Percentiles rank a stretch among this genome's conserved stretches.
These are phyloP conservation scores for Cydia strobilella DNA, from an alignment of 1,140 invertebrate species.

Conservation along the genomic window DNA sequence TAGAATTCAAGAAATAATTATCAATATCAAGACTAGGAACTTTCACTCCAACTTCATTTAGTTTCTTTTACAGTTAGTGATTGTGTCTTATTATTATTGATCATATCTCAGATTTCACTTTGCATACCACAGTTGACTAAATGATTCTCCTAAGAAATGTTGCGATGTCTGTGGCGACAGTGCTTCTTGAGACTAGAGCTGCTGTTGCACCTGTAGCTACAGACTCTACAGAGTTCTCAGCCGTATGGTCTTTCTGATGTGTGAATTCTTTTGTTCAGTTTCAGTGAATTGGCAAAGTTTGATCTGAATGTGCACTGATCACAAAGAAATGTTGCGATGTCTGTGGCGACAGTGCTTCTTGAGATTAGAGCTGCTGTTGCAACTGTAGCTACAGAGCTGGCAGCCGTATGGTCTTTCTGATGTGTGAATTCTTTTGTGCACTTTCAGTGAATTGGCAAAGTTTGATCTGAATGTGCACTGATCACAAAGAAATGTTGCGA, in stretches of 20 bases:
- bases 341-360: conserved; percentile 72
- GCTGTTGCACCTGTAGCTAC: conserved; percentile 75
- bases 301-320: conserved; percentile 83
- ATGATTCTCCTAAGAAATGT: conserved; percentile 22
- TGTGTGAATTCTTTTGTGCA: conserved; percentile 72
- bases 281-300: conserved; percentile 70
- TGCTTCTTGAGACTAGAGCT: conserved; percentile 78
- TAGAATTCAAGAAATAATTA: too few relatives aligned
- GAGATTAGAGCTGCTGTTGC: conserved; percentile 77
- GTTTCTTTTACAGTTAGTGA: not conserved
- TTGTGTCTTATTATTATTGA: not conserved
- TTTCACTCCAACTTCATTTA: not conserved
- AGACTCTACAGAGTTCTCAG: conserved; percentile 68
- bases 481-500: conserved; percentile 83
- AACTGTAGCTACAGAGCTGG: conserved; percentile 69
- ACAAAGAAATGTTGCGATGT: conserved; percentile 83
- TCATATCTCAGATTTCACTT: not conserved
- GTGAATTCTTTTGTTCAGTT: conserved; percentile 73
- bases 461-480: conserved; percentile 82
- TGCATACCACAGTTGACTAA: not conserved
- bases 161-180: conserved; percentile 59
- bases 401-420: conserved; percentile 70
- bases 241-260: conserved; percentile 67
- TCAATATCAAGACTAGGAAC: too few relatives aligned
- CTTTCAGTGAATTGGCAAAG: conserved; percentile 69